Evolutionary conservation across 1,140 invertebrate species (phyloP), one percentile per base, ranked within the genome.

Genomic region (Thalassaphorura encarpata): DNA sequence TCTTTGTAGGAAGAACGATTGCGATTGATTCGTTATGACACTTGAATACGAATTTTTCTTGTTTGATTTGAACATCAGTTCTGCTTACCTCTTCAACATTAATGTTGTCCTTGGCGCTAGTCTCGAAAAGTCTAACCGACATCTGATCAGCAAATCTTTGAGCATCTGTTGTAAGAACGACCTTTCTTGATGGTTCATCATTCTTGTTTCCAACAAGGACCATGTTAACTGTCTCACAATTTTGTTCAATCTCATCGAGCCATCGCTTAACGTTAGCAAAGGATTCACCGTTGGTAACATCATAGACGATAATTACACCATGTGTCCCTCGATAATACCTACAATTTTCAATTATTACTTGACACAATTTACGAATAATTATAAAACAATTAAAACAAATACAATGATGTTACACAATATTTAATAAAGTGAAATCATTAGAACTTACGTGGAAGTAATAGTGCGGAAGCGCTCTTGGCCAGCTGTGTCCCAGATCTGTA

Each of bases 151-250:
- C 93, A 79, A 97, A 98, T 62, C 89, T 80, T 75, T 92, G 85
- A 52, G 95, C 95, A 78, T 99, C 96, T 72, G 93, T 88, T 46
- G 92, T 95, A 43, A 95, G 76, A 8, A 99, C 95, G 47, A 99
- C 93, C 78, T 98, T 97, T 61, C 87, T 78, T 67, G 94, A 90
- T 41, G 93, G 91, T 71, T 89, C 87, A 75, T 99, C 96, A 77
- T 97, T 94, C 78, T 99, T 99, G 75, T 99, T 99, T 47, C 96
- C 96, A 73, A 99, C 96, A 91, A 71, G 52, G 80, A 81, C 92
- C 82, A 90, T 92, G 77, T 97, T 97, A 52, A 99, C 95, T 68
- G 94, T 87, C 79, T 99, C 95, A 82, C 96, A 99, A 77, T 99
- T 98, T 70, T 97, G 89, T 69, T 98, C 94, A 66, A 99, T 99